Evolutionary conservation across 2,888 invertebrate species (phyloP), one percentile per base, ranked within the genome.

Genomic region (Drosophila monieri): DNA sequence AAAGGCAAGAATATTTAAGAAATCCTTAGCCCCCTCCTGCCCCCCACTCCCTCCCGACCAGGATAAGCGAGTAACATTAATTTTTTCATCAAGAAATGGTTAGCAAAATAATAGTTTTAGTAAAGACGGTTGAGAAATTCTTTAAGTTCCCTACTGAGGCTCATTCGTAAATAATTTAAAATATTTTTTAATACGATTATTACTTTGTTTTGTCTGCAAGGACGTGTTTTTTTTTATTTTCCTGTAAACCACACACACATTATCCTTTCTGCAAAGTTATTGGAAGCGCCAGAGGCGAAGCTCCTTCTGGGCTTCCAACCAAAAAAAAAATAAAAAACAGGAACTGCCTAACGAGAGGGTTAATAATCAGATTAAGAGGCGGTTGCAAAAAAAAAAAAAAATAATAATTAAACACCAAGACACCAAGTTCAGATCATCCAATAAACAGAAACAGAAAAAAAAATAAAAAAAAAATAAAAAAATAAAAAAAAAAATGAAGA

Each of bases 101-200:
- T 76, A 86, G 80, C 74, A 70, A 83, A 81, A 77, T 78, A 89
- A 89, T 89, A 90, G 90, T 89, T 77, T 74, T 83, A 75, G 80
- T 78, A 66, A 89, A 88, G 86, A 89, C 80, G 89, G 89, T 90
- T 90, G 90, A 90, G 89, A 85, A 70, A 83, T 76, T 53, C 85
- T 83, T 85, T 89, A 90, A 88, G 89, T 91, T 91, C 90, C 91
- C 91, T 91, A 91, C 52, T 90, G 91, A 91, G 91, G 91, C 91
- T 91, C 90, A 89, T 89, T 86, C 79, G 80, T 61, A 75, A 66
- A 78, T 77, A 78, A 73, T 72, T 79, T 69, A 69, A 48, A 60
- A 58, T 61, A 41, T 66, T 53, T 53, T 67, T 61, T 57, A 51
- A 51, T 27, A 54, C 9, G 51, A 46, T 21, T 59, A 51, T 55